Evolutionary conservation across 2,888 invertebrate genomes (phyloP), one percentile per base, ranked within the genome.

Genomic region (Tanypteryx hageni): DNA sequence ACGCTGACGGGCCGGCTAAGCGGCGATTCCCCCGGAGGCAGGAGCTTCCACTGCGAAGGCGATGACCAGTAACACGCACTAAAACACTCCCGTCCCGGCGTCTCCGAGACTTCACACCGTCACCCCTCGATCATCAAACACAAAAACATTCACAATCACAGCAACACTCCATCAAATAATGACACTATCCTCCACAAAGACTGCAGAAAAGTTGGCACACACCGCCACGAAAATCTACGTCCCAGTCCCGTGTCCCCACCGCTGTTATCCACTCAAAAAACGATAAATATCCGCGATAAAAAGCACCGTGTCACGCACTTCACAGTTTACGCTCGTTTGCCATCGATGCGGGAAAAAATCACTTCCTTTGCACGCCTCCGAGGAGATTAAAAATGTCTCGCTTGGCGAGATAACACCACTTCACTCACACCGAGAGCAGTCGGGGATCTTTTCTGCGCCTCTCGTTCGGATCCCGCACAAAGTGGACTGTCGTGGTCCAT

Each of bases 1-100:
- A 89, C 89, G 64, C 68, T 89, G 89, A 89, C 89, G 89, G 89
- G 64, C 89, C 89, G 89, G 89, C 89, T 64, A 89, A 64, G 89
- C 89, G 89, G 64, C 64, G 89, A 64, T 89, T 89, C 89, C 89
- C 89, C 89, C 68, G 89, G 61, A 89, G 89, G 89, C 89, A 89
- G 89, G 89, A 89, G 89, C 61, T 31, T 89, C 68, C 89, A 89
- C 64, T 64, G 68, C 89, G 18, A 68, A 89, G 89, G 64, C 89
- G 89, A 86, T 61, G 61, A 89, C 89, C 89, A 89, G 89, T 27
- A 76, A 76, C 76, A 68, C 64, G 89, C 89, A 89, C 64, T 64
- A 68, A 64, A 44, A 68, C 64, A 89, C 89, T 56, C 64, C 16
- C 27, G 89, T 68, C 44, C 64, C 61, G 89, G 89, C 64, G 89